Conservation (phyloP, 2,113 vertebrate genomes). For the Xyrauchen texanus region DNA sequence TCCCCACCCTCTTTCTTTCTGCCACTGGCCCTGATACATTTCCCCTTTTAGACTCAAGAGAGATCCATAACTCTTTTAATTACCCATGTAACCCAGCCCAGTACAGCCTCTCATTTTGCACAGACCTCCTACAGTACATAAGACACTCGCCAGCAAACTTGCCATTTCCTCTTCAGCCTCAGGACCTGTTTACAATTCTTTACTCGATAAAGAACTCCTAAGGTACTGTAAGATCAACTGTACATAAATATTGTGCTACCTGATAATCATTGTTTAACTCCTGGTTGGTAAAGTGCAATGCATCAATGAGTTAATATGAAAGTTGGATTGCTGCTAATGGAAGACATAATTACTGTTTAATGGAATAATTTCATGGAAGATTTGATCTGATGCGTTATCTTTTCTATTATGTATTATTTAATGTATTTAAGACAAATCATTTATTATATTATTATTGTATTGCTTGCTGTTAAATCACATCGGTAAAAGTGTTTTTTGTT, state of each 20-base stretch:
- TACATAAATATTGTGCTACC: not conserved
- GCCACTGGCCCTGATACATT: slow-evolving; percentile 50
- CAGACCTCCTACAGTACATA: slow-evolving; percentile 67
- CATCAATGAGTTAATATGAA: not conserved
- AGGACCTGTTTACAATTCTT: slow-evolving; percentile 33
- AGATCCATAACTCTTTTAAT: slow-evolving; percentile 70
- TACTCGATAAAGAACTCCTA: slow-evolving; percentile 32
- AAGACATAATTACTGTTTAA: slow-evolving; percentile 11
- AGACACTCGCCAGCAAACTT: slow-evolving; percentile 56
- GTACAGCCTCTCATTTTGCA: slow-evolving; percentile 66
- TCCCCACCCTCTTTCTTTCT: slow-evolving; percentile 5
- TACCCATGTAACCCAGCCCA: slow-evolving; percentile 64
- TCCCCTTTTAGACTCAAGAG: slow-evolving; percentile 59
- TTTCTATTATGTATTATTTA: too few species aligned
- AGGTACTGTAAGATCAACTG: slow-evolving; percentile 57
- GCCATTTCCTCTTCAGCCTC: slow-evolving; percentile 42
- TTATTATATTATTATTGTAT: slow-evolving; percentile 13
- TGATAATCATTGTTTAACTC: not conserved
- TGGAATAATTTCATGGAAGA: slow-evolving; percentile 1
- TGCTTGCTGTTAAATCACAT: not conserved
- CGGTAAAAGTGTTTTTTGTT: too few species aligned
- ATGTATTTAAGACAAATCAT: slow-evolving; percentile 9
- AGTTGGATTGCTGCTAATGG: too few species aligned
- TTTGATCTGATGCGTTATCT: slow-evolving; percentile 12
- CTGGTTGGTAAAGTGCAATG: not conserved